Evolutionary conservation across 2,797 vertebrate species (phyloP).

Genomic region (Crocidura indochinensis): DNA sequence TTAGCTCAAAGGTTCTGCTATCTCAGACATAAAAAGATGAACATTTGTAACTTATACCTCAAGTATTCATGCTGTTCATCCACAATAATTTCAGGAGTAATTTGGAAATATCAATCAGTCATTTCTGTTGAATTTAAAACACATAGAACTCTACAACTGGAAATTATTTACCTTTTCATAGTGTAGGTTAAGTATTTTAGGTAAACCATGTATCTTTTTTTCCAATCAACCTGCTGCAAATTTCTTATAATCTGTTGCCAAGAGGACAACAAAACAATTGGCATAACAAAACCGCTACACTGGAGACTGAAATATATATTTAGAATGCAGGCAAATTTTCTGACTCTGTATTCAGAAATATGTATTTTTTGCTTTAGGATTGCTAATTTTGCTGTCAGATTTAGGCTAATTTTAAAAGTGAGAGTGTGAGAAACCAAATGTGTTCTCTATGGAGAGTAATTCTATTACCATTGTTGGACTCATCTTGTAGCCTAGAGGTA

Average conservation of each 20-base stretch:
- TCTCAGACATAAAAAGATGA: slow-evolving; percentile 58
- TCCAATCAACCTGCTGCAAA: slow-evolving; percentile 14
- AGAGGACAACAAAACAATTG: slow-evolving; percentile 32
- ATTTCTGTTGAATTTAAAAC: slow-evolving; percentile 55
- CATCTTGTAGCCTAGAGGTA: slow-evolving; percentile 79
- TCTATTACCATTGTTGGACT: slow-evolving; percentile 68
- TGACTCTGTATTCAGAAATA: slow-evolving; percentile 18
- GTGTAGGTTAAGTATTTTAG: not conserved
- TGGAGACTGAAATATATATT: slow-evolving; percentile 64
- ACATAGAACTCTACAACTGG: slow-evolving; percentile 35
- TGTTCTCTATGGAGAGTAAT: slow-evolving; percentile 79
- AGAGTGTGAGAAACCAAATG: slow-evolving; percentile 64
- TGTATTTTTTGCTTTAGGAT: slow-evolving; percentile 33
- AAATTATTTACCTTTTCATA: slow-evolving; percentile 56
- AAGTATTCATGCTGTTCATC: slow-evolving; percentile 65
- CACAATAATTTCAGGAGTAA: slow-evolving; percentile 60
- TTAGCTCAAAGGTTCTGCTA: slow-evolving; percentile 54
- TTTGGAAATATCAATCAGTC: slow-evolving; percentile 69
- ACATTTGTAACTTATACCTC: slow-evolving; percentile 49
- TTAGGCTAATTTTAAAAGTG: slow-evolving; percentile 75
- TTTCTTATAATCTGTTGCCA: slow-evolving; percentile 24
- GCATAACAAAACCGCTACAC: slow-evolving; percentile 37
- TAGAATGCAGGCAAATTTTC: slow-evolving; percentile 45
- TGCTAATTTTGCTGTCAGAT: slow-evolving; percentile 67
- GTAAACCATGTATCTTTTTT: slow-evolving; percentile 40